These are phyloP conservation scores for Lamprotornis superbus DNA, from an alignment of 2,113 vertebrate genomes.

Conservation along the genomic window DNA sequence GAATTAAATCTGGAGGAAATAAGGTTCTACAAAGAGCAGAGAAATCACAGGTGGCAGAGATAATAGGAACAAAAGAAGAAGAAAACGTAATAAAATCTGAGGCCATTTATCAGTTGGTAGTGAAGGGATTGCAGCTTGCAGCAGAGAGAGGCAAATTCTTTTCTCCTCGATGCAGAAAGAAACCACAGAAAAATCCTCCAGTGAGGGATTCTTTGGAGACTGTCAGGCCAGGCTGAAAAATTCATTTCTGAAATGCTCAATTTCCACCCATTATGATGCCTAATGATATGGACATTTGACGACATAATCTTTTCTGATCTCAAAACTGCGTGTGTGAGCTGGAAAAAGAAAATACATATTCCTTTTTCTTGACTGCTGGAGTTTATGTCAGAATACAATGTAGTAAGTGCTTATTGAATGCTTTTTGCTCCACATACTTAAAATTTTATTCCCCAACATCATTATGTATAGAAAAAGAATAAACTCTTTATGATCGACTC, in stretches of 20 bases:
- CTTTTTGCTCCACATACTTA: neutral
- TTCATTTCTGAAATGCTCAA: neutral
- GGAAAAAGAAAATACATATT: neutral
- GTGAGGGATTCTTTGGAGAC: neutral
- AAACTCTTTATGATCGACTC: neutral
- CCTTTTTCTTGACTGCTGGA: neutral
- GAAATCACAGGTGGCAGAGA: constrained; percentile 13
- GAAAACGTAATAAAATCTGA: constrained; percentile 15
- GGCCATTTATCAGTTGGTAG: neutral
- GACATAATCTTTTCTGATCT: neutral
- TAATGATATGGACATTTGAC: neutral
- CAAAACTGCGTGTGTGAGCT: neutral
- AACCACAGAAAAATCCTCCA: neutral
- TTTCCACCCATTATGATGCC: neutral
- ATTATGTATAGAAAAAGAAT: neutral
- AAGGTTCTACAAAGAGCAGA: neutral
- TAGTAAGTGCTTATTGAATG: neutral
- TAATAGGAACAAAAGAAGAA: constrained; percentile 15
- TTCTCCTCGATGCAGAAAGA: neutral
- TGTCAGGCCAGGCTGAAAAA: neutral
- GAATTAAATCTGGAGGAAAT: constrained; percentile 34
- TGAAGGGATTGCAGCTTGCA: neutral
- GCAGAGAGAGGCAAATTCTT: neutral
- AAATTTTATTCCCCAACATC: neutral
- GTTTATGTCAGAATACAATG: neutral